Evolutionary conservation across 2,113 vertebrate species (phyloP).

Genomic region (Chaetodon auriga): DNA sequence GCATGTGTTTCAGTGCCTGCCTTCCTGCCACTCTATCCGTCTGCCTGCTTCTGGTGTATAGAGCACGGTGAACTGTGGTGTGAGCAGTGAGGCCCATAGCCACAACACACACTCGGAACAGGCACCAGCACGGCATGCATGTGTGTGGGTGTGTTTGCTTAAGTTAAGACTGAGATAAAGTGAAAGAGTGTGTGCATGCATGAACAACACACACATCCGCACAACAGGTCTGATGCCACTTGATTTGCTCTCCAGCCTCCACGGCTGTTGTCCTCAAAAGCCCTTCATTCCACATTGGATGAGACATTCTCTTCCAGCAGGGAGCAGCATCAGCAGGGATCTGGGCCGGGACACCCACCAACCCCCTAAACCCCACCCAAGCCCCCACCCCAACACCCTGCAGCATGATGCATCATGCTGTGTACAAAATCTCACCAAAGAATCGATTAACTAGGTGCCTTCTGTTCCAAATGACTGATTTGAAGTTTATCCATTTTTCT

Average conservation of each 20-base stretch:
- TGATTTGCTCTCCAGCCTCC: slow-evolving; percentile 39
- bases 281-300: slow-evolving; percentile 82
- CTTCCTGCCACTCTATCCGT: slow-evolving; percentile 62
- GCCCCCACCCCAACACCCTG: slow-evolving; percentile 10
- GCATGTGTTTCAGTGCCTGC: slow-evolving; percentile 78
- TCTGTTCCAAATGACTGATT: not conserved
- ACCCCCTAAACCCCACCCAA: slow-evolving; percentile 17
- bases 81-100: slow-evolving; percentile 60
- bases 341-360: slow-evolving; percentile 25
- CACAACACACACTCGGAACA: slow-evolving; percentile 51
- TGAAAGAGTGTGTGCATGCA: slow-evolving; percentile 33
- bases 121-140: slow-evolving; percentile 66
- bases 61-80: slow-evolving; percentile 72
- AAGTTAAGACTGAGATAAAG: slow-evolving; percentile 13
- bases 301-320: slow-evolving; percentile 75
- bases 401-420: slow-evolving; percentile 49
- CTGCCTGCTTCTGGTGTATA: slow-evolving; percentile 73
- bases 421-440: slow-evolving; percentile 26
- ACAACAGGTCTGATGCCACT: slow-evolving; percentile 32
- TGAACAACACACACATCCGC: slow-evolving; percentile 54
- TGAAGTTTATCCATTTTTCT: not conserved
- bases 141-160: slow-evolving; percentile 29
- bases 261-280: slow-evolving; percentile 60
- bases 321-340: slow-evolving; percentile 66
- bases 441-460: slow-evolving; percentile 28